Conservation (phyloP, 2,888 invertebrate genomes). For the Ametastegia equiseti region DNA sequence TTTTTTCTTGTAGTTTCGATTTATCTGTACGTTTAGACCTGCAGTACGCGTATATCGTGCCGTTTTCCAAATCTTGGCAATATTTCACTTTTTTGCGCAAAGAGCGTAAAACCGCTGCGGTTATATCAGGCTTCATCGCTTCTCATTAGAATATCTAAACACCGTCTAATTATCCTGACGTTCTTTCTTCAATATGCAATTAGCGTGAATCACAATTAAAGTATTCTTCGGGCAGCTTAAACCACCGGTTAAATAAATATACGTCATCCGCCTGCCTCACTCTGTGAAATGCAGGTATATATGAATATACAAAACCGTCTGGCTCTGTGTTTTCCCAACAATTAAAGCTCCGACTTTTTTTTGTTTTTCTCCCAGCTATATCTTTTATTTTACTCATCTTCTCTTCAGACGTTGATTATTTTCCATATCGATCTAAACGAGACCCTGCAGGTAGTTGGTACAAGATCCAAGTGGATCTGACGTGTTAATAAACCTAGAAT, state of each 20-base stretch:
- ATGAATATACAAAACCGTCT: too few species aligned
- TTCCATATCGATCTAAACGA: too few species aligned
- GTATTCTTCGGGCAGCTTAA: background rate
- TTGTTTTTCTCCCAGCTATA: too few species aligned
- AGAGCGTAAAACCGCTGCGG: background rate
- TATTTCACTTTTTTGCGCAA: background rate
- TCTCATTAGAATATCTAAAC: slow-evolving; percentile 29
- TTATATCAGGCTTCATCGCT: slow-evolving; percentile 2
- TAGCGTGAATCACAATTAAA: slow-evolving; percentile 4
- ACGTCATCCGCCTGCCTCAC: background rate
- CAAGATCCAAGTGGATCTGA: background rate
- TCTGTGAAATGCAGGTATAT: background rate
- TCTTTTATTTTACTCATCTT: background rate
- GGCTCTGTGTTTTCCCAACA: background rate
- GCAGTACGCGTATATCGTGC: background rate
- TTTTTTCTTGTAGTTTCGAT: background rate
- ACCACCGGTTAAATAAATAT: background rate
- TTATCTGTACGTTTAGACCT: background rate
- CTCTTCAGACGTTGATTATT: background rate
- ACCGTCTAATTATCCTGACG: background rate
- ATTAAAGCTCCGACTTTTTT: background rate
- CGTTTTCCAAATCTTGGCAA: background rate
- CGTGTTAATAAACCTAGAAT: background rate
- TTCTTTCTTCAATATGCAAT: background rate
- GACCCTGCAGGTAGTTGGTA: too few species aligned